Base-by-base conservation (phyloP, 2,113 vertebrate species). In the Leptobrachium ailaonicum region DNA sequence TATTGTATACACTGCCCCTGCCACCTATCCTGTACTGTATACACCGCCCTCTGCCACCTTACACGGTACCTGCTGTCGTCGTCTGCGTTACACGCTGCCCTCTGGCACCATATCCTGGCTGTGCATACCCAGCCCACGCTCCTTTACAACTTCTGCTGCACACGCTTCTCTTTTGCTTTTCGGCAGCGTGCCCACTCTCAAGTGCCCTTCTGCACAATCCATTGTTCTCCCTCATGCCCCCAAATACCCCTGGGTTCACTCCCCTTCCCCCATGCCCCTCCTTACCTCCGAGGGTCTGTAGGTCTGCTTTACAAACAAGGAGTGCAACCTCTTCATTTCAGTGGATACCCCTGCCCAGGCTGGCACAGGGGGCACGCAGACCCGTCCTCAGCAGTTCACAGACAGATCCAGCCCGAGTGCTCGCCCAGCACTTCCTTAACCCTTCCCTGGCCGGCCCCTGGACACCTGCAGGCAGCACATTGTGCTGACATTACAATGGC, bases 231-330 rank as follows among this genome's bases (percentile, higher is more conserved):
- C 20, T 2, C n/a, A 1, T 2, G 6, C 13, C 44, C 69, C 43
- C 43, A 3, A 6, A 8, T 40, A 41, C 40, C 66, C 41, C 20
- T 32, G 41, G 2, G 2, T 32, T n/a, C 14, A 10, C 4, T 12
- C 6, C 4, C 4, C 45, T n/a, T 56, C 14, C 43, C 14, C 20
- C 4, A 4, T 6, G 6, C 20, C 2, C 9, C 9, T 66, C 71
- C 77, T 79, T 58, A 79, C 77, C 69, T 12, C 69, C 42, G 77
- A 64, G 0, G 77, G 69, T 10, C 40, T 71, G 77, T 79, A 79
- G 3, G 68, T 79, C 77, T 79, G 77, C 13, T 43, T 79, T 1
- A 13, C 14, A 50, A 79, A 79, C 47, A 79, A 44, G 44, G 3
- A 64, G 58, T 72, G 77, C 77, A 68, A 79, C 77, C 47, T 79